Base-by-base conservation (phyloP, 2,797 vertebrate genomes). In the Emydoidea blandingii region DNA sequence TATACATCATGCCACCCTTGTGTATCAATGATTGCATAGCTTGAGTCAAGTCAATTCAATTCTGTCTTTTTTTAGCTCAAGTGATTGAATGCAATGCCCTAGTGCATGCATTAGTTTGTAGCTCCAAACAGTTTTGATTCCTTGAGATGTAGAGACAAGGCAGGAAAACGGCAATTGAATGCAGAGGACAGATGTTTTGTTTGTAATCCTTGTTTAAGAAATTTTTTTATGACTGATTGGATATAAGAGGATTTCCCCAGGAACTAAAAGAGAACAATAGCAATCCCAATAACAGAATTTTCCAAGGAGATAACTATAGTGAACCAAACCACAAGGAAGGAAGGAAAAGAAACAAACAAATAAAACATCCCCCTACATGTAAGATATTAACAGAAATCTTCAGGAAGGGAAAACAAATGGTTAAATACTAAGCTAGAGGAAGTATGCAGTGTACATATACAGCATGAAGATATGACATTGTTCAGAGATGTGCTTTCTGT, bases 21-120 rank as follows among this genome's bases (percentile, higher is more conserved):
- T 76, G 19, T 79, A 57, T n/a, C 72, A 80, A 1, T 50, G 76
- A 50, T 79, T 90, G 41, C 57, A 37, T 80, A 78, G 10, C 52
- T 85, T 83, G 23, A 19, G 81, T 85, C 29, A 34, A 76, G 76
- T 89, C 85, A 93, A 78, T 31, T 85, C 18, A 54, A 85, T 92
- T 83, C 68, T 87, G 31, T 57, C 88, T 87, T 3, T 53, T 83
- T 41, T 90, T 92, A 83, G 44, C 53, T 90, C 31, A 2, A 27
- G 18, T 87, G 78, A 89, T 83, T 91, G 78, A 93, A 94, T 47
- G 31, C 49, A 62, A 29, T 41, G 12, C 34, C 91, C 29, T 72
- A 12, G 7, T 80, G 86, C 59, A 31, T 49, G 56, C 29, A 21
- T 10, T 76, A 52, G 68, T 86, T 82, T 92, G 59, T 90, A 85